phyloP scores from a whole-genome alignment of 2,888 invertebrate species.

The Automeris io region DNA sequence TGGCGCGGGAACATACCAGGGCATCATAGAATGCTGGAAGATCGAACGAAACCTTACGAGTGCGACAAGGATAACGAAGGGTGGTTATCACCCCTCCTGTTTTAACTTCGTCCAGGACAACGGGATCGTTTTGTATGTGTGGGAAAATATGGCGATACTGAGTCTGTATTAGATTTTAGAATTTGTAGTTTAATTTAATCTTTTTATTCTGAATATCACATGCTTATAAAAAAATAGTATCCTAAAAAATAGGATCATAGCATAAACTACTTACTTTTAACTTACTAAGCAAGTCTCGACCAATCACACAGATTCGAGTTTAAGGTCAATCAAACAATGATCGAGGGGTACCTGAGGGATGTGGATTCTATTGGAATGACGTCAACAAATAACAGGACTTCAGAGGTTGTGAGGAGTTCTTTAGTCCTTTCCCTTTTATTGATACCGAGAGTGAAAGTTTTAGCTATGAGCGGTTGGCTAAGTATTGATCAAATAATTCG shows the following conservation, averaged over 20 bases:
- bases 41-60: conserved; percentile 42
- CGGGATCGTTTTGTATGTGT: conserved; percentile 29
- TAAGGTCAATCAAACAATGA: conserved; percentile 29
- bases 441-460: too few relatives aligned
- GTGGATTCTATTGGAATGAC: conserved; percentile 73
- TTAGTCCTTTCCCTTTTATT: conserved; percentile 39
- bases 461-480: too few relatives aligned
- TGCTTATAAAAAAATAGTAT: too few relatives aligned
- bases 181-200: too few relatives aligned
- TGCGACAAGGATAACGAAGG: conserved; percentile 44
- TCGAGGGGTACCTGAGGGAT: conserved; percentile 69
- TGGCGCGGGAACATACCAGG: conserved; percentile 73
- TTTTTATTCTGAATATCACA: too few relatives aligned
- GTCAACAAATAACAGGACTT: conserved; percentile 76
- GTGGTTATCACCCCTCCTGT: conserved; percentile 28
- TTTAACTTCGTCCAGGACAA: conserved; percentile 29
- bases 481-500: too few relatives aligned
- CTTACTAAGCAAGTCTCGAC: too few relatives aligned
- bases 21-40: conserved; percentile 33
- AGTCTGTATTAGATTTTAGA: too few relatives aligned
- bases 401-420: conserved; percentile 46
- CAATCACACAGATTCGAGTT: too few relatives aligned
- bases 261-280: too few relatives aligned
- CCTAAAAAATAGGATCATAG: too few relatives aligned
- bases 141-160: too few relatives aligned